Evolutionary conservation across 2,888 invertebrate species (phyloP).

Genomic region (Caenorhabditis sulstoni): DNA sequence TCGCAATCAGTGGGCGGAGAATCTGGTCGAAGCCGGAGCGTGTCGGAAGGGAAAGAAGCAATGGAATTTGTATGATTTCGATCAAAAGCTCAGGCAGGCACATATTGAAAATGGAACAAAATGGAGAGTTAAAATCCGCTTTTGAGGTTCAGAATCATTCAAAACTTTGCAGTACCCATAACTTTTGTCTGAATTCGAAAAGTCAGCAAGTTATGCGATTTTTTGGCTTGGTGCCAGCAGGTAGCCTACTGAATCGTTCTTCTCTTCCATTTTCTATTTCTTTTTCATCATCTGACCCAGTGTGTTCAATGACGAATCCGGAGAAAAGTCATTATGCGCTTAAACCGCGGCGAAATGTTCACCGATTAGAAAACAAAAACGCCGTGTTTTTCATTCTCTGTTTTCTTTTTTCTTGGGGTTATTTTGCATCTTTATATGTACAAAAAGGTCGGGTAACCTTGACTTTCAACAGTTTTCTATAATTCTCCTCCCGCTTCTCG

Average conservation of each 20-base stretch:
- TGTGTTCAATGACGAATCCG: conserved; percentile 23
- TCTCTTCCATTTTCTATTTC: conserved; percentile 3
- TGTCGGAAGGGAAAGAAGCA: neutral
- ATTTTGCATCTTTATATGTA: too few relatives aligned
- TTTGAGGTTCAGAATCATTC: too few relatives aligned
- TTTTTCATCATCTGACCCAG: conserved; percentile 21
- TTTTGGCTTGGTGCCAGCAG: too few relatives aligned
- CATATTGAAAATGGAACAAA: too few relatives aligned
- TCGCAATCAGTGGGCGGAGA: conserved; percentile 40
- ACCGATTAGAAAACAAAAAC: conserved; percentile 31
- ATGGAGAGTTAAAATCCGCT: too few relatives aligned
- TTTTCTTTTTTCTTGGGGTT: too few relatives aligned
- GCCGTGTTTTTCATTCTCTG: conserved; percentile 15
- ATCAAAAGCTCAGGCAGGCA: conserved; percentile 31
- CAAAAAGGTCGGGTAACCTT: conserved; percentile 20
- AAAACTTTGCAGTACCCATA: neutral
- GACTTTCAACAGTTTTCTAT: neutral
- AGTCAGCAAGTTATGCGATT: neutral
- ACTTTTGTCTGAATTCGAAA: neutral
- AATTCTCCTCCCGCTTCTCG: too few relatives aligned
- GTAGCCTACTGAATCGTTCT: too few relatives aligned
- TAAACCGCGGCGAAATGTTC: conserved; percentile 35
- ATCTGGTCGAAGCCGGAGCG: neutral
- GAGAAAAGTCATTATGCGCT: conserved; percentile 46
- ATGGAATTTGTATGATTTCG: conserved; percentile 5